Percentiles rank a stretch among this genome's conserved stretches.
phyloP scores from a whole-genome alignment of 1,140 invertebrate species.

The Caenorhabditis inopinata region DNA sequence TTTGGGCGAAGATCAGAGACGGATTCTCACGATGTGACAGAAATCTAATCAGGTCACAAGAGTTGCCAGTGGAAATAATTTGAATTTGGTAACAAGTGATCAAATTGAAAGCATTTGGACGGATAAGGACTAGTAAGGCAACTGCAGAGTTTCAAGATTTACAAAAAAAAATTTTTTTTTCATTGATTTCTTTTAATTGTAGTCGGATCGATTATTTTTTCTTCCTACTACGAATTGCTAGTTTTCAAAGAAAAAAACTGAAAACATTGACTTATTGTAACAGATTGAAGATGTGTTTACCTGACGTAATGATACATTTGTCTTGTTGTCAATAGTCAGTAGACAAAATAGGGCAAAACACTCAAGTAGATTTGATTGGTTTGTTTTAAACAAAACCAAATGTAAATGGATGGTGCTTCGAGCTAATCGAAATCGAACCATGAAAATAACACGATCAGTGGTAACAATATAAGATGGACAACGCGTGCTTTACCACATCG shows the following conservation, averaged over 20 bases:
- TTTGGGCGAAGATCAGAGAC: background rate
- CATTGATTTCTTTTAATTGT: too few species aligned
- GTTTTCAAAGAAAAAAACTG: too few species aligned
- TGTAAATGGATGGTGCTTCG: background rate
- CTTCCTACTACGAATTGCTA: too few species aligned
- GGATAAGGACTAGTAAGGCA: background rate
- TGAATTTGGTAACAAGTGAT: slow-evolving; percentile 11
- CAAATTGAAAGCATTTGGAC: slow-evolving; percentile 22
- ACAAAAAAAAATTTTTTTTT: too few species aligned
- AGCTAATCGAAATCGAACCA: slow-evolving; percentile 28
- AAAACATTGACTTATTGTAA: too few species aligned
- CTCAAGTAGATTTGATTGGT: background rate
- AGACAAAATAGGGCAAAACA: background rate
- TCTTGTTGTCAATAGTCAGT: background rate
- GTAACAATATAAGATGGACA: background rate
- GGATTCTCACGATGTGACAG: background rate
- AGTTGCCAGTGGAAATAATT: background rate
- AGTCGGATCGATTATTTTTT: too few species aligned
- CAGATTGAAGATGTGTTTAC: background rate
- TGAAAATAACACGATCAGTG: slow-evolving; percentile 24
- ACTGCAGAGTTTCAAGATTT: too few species aligned
- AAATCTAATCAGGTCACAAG: slow-evolving; percentile 2
- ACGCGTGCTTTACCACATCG: slow-evolving; percentile 9
- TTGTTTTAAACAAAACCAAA: background rate
- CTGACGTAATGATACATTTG: slow-evolving; percentile 18